Conservation (phyloP, 2,888 invertebrate species). For the Folsomia manolachei region DNA sequence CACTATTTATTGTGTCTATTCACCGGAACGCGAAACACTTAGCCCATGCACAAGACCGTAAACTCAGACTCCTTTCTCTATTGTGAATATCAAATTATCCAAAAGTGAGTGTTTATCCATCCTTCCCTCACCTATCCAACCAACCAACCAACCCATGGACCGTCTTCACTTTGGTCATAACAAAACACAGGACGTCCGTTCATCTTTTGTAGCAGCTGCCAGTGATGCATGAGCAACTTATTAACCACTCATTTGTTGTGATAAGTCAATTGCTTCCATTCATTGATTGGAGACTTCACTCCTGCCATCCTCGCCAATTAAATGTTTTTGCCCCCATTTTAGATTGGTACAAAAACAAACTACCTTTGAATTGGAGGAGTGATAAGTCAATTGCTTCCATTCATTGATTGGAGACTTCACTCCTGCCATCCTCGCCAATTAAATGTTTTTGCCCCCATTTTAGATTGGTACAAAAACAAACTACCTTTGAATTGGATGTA, state of each 20-base stretch:
- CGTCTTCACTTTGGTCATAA: slow-evolving; percentile 15
- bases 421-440: background rate
- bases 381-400: slow-evolving; percentile 5
- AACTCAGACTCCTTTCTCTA: slow-evolving; percentile 42
- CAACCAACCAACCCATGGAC: slow-evolving; percentile 8
- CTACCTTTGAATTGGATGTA: background rate
- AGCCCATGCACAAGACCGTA: slow-evolving; percentile 49
- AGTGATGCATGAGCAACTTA: background rate
- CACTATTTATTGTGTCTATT: slow-evolving; percentile 49
- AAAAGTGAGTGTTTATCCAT: slow-evolving; percentile 13
- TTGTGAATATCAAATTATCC: slow-evolving; percentile 50
- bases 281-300: background rate
- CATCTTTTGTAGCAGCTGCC: slow-evolving; percentile 1
- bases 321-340: background rate
- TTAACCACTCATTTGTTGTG: background rate
- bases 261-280: slow-evolving; percentile 5
- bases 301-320: background rate
- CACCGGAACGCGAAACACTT: slow-evolving; percentile 50
- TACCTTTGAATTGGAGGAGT: background rate
- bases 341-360: background rate
- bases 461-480: background rate
- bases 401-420: slow-evolving; percentile 1
- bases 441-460: background rate
- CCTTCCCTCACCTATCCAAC: background rate
- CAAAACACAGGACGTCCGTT: background rate